Base-by-base conservation (phyloP, 2,888 invertebrate species). In the Epirrita christyi region DNA sequence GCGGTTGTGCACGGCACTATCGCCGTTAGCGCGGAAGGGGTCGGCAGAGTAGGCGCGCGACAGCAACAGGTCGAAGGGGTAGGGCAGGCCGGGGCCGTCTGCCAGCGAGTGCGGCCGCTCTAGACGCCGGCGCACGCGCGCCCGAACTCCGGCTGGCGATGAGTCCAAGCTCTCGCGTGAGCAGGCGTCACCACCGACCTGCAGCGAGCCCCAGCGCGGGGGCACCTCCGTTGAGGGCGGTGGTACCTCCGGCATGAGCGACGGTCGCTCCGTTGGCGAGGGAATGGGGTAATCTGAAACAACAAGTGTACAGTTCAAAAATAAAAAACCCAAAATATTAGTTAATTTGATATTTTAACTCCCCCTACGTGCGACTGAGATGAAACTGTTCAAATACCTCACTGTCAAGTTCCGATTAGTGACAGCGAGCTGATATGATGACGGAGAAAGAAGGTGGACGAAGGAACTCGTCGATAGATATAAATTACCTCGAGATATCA, bases 41-140 rank as follows among this genome's bases (percentile, higher is more conserved):
- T 83, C 76, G 0, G 73, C 69, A 9, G 88, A 85, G 56, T 81
- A 75, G 0, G 86, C 80, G 36, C 79, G 78, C 6, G 80, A 71
- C 55, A 73, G 71, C 27, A 88, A 66, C 44, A 84, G 72, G 1
- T 82, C 76, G 3, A 78, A 50, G 13, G 84, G 52, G 1, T 76
- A 71, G 1, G 86, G 78, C 27, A 78, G 69, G 38, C 71, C 72
- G 6, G 80, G 70, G 38, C 67, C 73, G 59, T 85, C 87, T 0
- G 82, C 82, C 1, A 86, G 73, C 0, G 90, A 89, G 44, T 78
- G 76, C 2, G 90, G 90, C 0, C 90, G 82, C 66, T 84, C 81
- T 11, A 80, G 68, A 0, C 76, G 80, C 4, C 73, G 75, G 1
- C 66, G 63, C 0, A 83, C 85, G n/a, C 87, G 79, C 11, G 79